phyloP scores from a whole-genome alignment of 2,797 vertebrate species.

The Acestrorhynchus altus region DNA sequence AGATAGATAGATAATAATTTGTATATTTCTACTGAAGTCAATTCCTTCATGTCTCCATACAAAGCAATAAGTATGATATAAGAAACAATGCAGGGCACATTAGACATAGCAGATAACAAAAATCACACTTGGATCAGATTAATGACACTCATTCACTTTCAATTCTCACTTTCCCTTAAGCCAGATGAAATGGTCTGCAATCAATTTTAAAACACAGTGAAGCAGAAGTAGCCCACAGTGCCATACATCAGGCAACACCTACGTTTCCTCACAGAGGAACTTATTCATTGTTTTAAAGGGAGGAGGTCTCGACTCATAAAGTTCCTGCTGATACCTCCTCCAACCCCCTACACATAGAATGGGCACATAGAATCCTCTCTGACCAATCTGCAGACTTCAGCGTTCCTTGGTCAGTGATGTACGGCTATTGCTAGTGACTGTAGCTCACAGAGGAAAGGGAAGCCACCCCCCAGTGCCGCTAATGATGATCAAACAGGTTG shows the following conservation, averaged over 20 bases:
- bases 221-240: constrained; percentile 27
- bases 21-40: too few species aligned
- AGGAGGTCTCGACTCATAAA: constrained; percentile 47
- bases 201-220: constrained; percentile 53
- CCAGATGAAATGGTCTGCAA: constrained; percentile 42
- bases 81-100: neutral
- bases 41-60: neutral
- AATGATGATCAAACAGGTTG: constrained; percentile 62
- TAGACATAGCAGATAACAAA: constrained; percentile 2
- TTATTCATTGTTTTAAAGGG: constrained; percentile 45
- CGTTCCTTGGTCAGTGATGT: constrained; percentile 46
- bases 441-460: constrained; percentile 47
- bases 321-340: constrained; percentile 39
- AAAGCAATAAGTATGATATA: neutral
- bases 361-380: constrained; percentile 43
- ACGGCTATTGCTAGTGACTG: constrained; percentile 47
- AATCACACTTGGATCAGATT: constrained; percentile 30
- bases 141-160: constrained; percentile 36
- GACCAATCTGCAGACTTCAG: constrained; percentile 59
- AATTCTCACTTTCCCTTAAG: constrained; percentile 29
- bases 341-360: constrained; percentile 33
- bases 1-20: too few species aligned
- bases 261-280: constrained; percentile 24
- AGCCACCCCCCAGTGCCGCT: constrained; percentile 47
- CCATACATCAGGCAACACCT: constrained; percentile 55